A percentile compares a stretch with the other conserved stretches of the same genome.
These are phyloP conservation scores for Sitobion miscanthi DNA, from an alignment of 1,140 invertebrate genomes.

Conservation along the genomic window DNA sequence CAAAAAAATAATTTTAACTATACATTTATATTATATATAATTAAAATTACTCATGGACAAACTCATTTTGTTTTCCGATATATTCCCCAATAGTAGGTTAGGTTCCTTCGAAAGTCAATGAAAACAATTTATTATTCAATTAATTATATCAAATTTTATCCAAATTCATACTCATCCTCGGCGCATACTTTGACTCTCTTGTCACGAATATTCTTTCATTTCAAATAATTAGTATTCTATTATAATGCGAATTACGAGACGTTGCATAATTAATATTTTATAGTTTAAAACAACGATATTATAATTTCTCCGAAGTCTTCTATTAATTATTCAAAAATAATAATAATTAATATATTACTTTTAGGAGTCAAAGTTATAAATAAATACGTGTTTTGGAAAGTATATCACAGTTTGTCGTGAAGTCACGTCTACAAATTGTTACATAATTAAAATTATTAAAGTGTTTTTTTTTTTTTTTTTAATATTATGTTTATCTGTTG, in stretches of 20 bases:
- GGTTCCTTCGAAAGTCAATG: too few relatives aligned
- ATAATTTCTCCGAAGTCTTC: neutral
- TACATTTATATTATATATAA: too few relatives aligned
- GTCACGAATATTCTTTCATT: neutral
- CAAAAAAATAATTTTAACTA: too few relatives aligned
- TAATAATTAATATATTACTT: neutral
- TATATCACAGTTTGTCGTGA: neutral
- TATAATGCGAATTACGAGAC: neutral
- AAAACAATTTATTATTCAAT: too few relatives aligned
- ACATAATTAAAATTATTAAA: neutral
- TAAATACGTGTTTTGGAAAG: neutral
- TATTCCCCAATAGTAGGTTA: too few relatives aligned
- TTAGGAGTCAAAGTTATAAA: neutral
- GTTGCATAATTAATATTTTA: neutral
- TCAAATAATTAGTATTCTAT: neutral
- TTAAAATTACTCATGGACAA: too few relatives aligned
- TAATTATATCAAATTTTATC: too few relatives aligned
- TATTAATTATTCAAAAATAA: conserved; percentile 28
- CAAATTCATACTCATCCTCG: too few relatives aligned
- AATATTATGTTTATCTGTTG: neutral
- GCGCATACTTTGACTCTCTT: neutral
- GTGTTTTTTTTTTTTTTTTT: neutral
- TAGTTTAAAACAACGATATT: neutral
- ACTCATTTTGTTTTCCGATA: too few relatives aligned
- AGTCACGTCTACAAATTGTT: neutral